Percentiles rank a stretch among this genome's conserved stretches.
phyloP scores from a whole-genome alignment of 2,113 vertebrate genomes.

The Orcinus orca region DNA sequence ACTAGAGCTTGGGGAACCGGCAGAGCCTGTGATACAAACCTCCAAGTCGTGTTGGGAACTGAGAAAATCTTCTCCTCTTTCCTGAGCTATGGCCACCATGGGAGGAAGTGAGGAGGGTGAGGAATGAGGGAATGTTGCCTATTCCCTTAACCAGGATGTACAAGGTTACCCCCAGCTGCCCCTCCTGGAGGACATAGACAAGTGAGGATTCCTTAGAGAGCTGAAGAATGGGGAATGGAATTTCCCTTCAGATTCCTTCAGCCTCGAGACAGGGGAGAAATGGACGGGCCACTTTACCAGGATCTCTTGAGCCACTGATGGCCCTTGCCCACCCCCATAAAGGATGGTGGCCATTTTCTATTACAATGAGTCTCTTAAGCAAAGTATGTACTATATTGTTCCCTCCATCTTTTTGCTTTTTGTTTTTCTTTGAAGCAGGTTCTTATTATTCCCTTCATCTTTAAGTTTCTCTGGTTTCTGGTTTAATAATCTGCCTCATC shows the following conservation, averaged over 20 bases:
- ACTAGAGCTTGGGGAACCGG: neutral
- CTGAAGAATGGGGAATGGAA: neutral
- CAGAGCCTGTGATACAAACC: neutral
- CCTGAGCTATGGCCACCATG: neutral
- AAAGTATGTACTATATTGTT: neutral
- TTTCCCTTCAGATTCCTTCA: neutral
- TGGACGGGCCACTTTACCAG: neutral
- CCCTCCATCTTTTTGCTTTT: neutral
- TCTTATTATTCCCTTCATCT: neutral
- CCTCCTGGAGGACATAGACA: neutral
- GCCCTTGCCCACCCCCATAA: neutral
- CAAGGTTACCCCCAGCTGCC: fast-evolving
- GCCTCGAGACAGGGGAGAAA: neutral
- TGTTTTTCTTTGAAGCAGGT: too few species aligned
- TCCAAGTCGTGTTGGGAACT: neutral
- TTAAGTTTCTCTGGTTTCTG: conserved; percentile 1
- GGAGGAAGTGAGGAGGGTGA: neutral
- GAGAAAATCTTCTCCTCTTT: neutral
- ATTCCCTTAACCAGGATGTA: neutral
- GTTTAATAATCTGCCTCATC: neutral
- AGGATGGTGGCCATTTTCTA: neutral
- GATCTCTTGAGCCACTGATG: neutral
- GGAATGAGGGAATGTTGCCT: neutral
- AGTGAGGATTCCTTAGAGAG: neutral
- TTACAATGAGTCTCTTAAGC: neutral